Evolutionary conservation across 2,113 vertebrate genomes (phyloP), one percentile per base, ranked within the genome.

Genomic region (Axis porcinus): DNA sequence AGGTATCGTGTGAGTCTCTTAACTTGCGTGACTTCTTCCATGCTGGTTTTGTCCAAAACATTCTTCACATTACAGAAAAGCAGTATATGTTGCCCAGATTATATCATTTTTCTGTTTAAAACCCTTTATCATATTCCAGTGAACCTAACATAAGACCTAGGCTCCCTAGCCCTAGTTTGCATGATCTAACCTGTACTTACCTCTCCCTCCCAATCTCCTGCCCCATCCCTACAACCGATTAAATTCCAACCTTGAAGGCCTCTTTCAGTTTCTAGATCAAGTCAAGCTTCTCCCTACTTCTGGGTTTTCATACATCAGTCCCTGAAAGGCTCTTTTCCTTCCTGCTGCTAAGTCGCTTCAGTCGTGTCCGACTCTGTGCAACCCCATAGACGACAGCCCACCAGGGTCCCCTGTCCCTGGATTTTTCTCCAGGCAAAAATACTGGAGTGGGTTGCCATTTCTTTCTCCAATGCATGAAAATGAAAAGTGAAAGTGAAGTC

Each of bases 171-270:
- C 10, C 21, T 54, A 12, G 12, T 1, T 19, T 23, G 14, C 5
- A 0, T 23, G 23, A 40, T 12, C 47, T 50, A 43, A 54, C 30
- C 28, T 30, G 16, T n/a, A 30, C 13, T 10, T 17, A 12, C 50
- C 67, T 17, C 40, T 23, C 14, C 25, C 21, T 30, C 33, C 28
- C 50, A 17, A 2, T 19, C 62, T 5, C 50, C n/a, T 45, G 5
- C 21, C 21, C 23, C 12, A 4, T 25, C 30, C 25, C 58, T 28
- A 3, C 19, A 7, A 25, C 57, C 12, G 1, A 3, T 7, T 3
- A 21, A 21, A 11, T 10, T 47, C 93, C 27, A 81, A 33, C 13
- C 52, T 40, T 33, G 36, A 13, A 3, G 60, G 14, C 19, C 4
- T 40, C 33, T n/a, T 64, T 28, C 23, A 5, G 21, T 43, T 86